A percentile compares a stretch with the other conserved stretches of the same genome.
Evolutionary conservation across 1,140 invertebrate genomes (phyloP).

Genomic region (Lasioglossum albipes): DNA sequence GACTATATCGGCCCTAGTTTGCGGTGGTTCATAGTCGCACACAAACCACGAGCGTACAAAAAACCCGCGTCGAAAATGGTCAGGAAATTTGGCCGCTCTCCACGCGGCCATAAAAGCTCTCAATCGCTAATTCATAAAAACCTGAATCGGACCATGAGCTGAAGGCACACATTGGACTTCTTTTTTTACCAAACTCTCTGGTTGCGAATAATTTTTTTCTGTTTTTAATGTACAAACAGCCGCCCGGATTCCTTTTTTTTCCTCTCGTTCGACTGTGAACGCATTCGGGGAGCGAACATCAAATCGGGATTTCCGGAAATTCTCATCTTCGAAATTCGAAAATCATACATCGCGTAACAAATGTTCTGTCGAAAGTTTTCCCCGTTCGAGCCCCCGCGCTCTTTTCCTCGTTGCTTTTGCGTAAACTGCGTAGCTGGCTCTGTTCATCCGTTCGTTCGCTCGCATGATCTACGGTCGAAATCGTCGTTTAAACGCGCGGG

Average conservation of each 20-base stretch:
- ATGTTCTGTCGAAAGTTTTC: background rate
- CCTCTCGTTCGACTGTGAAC: background rate
- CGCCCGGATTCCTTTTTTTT: too few relatives aligned
- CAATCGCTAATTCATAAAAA: slow-evolving; percentile 20
- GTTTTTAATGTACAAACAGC: background rate
- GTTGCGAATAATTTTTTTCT: background rate
- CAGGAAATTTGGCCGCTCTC: slow-evolving; percentile 11
- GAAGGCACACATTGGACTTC: background rate
- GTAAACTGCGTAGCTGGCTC: background rate
- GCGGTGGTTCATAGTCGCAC: background rate
- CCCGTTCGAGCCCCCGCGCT: too few relatives aligned
- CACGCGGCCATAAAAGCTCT: slow-evolving; percentile 3
- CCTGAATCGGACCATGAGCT: background rate
- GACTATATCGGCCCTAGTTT: too few relatives aligned
- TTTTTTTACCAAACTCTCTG: background rate
- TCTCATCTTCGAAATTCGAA: background rate
- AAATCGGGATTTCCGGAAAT: background rate
- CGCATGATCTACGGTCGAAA: background rate
- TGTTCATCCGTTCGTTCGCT: background rate
- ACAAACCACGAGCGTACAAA: background rate
- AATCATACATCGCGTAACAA: slow-evolving; percentile 10
- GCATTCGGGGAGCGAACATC: background rate
- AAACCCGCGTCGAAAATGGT: background rate
- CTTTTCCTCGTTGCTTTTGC: background rate
- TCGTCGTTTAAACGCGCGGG: slow-evolving; percentile 1